These are phyloP conservation scores for Julus scanicus DNA, from an alignment of 2,888 invertebrate species.

Conservation along the genomic window DNA sequence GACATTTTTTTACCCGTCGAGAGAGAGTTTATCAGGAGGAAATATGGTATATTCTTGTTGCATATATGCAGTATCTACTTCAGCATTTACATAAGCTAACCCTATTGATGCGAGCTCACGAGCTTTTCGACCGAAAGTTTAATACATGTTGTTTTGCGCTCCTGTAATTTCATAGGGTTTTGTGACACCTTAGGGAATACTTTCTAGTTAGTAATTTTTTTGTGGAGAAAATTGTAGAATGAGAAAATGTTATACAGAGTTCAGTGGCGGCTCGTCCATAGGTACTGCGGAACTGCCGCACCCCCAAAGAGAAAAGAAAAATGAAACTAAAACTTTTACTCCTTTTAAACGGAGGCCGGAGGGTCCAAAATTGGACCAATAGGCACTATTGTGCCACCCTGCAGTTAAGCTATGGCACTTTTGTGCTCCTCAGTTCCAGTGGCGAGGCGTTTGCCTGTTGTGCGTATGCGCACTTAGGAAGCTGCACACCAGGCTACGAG, in stretches of 20 bases:
- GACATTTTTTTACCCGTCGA: neutral
- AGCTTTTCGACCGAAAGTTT: constrained; percentile 13
- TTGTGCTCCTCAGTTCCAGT: no score
- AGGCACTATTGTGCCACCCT: no score
- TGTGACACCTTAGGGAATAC: constrained; percentile 2
- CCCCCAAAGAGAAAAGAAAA: no score
- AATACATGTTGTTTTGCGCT: constrained; percentile 30
- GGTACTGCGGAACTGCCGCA: no score
- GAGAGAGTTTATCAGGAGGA: neutral
- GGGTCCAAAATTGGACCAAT: no score
- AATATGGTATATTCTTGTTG: neutral
- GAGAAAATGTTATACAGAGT: neutral
- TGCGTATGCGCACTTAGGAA: no score
- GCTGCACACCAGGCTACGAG: no score
- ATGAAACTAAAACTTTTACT: no score
- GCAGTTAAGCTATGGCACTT: no score
- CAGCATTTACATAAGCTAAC: constrained; percentile 31
- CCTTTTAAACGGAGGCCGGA: no score
- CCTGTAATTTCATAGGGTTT: neutral
- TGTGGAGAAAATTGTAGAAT: neutral
- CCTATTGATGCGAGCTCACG: neutral
- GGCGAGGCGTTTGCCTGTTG: no score
- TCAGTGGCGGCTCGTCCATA: no score
- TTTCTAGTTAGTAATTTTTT: neutral
- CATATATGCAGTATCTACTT: neutral